Evolutionary conservation across 2,113 vertebrate genomes (phyloP).

Genomic region (Pluvialis apricaria): DNA sequence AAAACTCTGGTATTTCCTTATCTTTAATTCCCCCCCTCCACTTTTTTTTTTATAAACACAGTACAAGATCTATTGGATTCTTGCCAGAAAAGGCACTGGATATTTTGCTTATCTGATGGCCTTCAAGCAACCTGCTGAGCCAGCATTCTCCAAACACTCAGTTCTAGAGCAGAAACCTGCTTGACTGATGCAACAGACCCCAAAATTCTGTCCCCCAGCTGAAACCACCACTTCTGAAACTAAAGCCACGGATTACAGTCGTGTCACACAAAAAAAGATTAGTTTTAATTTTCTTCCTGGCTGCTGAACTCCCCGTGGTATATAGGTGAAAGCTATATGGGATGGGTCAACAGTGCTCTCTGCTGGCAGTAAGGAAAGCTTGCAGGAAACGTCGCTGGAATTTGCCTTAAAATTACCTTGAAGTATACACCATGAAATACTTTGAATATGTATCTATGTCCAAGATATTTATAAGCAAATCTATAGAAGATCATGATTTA

Average conservation of each 20-base stretch:
- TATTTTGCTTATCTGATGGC: neutral
- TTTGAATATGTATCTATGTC: neutral
- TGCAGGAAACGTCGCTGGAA: neutral
- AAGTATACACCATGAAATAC: neutral
- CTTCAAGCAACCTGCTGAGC: neutral
- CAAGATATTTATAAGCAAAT: neutral
- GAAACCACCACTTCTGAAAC: neutral
- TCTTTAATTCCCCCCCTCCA: neutral
- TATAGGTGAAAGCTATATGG: neutral
- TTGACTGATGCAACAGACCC: neutral
- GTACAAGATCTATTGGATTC: neutral
- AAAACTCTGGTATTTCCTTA: constrained; percentile 54
- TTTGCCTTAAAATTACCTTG: neutral
- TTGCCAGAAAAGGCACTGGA: neutral
- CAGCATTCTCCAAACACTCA: neutral
- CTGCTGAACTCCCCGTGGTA: neutral
- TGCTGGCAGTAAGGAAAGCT: constrained; percentile 29
- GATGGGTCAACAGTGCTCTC: constrained; percentile 63
- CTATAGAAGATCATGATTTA: neutral
- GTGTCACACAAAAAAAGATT: neutral
- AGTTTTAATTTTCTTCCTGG: neutral
- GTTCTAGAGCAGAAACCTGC: neutral
- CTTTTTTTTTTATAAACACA: neutral
- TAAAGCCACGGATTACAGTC: neutral
- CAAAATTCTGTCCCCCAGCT: neutral